Percentiles rank a stretch among this genome's conserved stretches.
Evolutionary conservation across 2,113 vertebrate species (phyloP).

Genomic region (Saguinus imperator): DNA sequence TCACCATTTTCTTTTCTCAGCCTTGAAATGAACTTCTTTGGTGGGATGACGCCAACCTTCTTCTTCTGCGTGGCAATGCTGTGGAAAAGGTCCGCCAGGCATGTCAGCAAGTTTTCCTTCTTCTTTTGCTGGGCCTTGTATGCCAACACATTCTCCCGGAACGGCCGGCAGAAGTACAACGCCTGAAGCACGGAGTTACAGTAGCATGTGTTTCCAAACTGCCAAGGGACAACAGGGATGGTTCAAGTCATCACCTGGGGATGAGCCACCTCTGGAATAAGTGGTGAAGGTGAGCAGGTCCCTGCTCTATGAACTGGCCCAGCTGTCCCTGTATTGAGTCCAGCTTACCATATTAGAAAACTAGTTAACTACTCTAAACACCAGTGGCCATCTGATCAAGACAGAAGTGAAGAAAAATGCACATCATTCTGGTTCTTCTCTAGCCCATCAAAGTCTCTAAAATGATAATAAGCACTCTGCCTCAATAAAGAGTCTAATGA

Average conservation of each 20-base stretch:
- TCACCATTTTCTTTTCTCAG: conserved; percentile 97
- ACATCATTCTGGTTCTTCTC: background rate
- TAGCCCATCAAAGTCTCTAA: background rate
- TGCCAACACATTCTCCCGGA: conserved; percentile 97
- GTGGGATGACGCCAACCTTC: conserved; percentile 98
- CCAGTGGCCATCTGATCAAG: background rate
- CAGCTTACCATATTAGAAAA: rapidly evolving
- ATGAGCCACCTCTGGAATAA: background rate
- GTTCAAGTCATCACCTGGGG: background rate
- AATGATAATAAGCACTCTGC: background rate
- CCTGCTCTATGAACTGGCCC: background rate
- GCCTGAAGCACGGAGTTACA: conserved; percentile 99
- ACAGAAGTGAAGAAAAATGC: background rate
- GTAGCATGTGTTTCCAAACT: conserved; percentile 99
- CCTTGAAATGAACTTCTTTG: conserved; percentile 98
- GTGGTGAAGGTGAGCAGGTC: no score
- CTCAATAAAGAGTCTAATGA: background rate
- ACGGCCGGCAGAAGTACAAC: conserved; percentile 96
- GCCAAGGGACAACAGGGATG: conserved; percentile 74
- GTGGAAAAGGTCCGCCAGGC: conserved; percentile 98
- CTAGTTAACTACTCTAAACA: background rate
- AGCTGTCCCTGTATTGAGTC: rapidly evolving
- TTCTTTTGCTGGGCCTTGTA: conserved; percentile 99
- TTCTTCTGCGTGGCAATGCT: conserved; percentile 99
- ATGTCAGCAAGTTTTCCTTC: conserved; percentile 98